phyloP scores from a whole-genome alignment of 92 coral and sea anemone species.

The Epizoanthus illoricatus region DNA sequence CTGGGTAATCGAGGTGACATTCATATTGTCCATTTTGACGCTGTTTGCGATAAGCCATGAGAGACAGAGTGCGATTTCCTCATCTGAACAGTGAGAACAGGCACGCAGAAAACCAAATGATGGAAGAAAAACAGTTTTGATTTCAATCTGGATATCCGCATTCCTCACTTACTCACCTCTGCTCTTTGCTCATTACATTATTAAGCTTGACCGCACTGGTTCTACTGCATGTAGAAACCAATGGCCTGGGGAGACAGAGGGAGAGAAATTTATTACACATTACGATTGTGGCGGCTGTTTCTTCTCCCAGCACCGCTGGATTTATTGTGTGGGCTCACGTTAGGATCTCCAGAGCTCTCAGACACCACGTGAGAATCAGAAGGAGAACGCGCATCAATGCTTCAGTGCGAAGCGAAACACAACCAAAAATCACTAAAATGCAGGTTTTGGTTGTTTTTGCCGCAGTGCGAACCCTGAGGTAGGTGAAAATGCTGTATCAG shows the following conservation, averaged over 20 bases:
- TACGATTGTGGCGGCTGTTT: conserved; percentile 17
- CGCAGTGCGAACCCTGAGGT: conserved; percentile 9
- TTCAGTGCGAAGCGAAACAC: background rate
- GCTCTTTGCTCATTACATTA: conserved; percentile 17
- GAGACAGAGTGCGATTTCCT: background rate
- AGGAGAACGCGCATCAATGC: background rate
- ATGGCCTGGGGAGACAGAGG: background rate
- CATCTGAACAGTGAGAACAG: background rate
- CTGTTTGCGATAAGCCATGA: conserved; percentile 25
- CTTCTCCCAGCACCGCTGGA: conserved; percentile 3
- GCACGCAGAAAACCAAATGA: background rate
- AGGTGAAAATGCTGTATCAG: too few species aligned
- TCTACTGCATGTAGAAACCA: conserved; percentile 7
- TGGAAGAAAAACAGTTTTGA: background rate
- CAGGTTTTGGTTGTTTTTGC: conserved; percentile 17
- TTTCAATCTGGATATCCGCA: conserved; percentile 16
- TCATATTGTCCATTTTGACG: conserved; percentile 22
- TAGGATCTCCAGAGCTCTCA: conserved; percentile 9
- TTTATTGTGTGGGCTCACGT: conserved; percentile 26
- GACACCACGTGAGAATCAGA: background rate
- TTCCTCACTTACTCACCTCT: conserved; percentile 8
- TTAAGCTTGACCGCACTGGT: background rate
- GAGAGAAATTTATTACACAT: conserved; percentile 27
- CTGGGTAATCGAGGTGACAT: conserved; percentile 2
- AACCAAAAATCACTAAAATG: conserved; percentile 13